Evolutionary conservation across 1,140 invertebrate species (phyloP).

Genomic region (Platorchestia sp.): DNA sequence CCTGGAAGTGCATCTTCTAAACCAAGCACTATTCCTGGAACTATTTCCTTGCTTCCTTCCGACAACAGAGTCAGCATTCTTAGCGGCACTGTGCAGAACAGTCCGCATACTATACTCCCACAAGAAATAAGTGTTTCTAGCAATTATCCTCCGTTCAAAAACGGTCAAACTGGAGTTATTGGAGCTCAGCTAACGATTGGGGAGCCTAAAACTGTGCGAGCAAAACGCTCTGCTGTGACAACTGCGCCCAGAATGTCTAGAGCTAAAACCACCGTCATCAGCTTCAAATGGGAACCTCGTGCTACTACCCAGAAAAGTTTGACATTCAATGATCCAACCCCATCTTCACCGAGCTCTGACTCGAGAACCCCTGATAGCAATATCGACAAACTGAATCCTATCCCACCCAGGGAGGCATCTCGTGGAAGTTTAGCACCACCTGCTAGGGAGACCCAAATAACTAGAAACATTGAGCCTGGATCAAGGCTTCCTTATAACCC

Average conservation of each 20-base stretch:
- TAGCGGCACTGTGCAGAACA: slow-evolving; percentile 18
- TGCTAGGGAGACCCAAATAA: background rate
- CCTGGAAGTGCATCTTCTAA: background rate
- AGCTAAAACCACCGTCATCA: slow-evolving; percentile 43
- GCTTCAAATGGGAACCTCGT: slow-evolving; percentile 14
- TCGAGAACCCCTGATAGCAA: background rate
- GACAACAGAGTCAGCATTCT: slow-evolving; percentile 35
- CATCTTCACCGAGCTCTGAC: background rate
- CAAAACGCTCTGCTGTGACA: background rate
- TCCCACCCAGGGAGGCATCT: background rate
- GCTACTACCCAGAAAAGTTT: background rate
- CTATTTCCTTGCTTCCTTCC: background rate
- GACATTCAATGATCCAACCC: background rate
- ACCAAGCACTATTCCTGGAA: background rate
- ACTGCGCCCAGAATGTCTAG: background rate
- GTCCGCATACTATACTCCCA: background rate
- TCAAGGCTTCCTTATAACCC: background rate
- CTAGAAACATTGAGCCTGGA: background rate
- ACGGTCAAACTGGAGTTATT: slow-evolving; percentile 4
- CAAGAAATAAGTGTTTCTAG: slow-evolving; percentile 29
- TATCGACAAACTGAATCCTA: background rate
- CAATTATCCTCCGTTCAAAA: background rate
- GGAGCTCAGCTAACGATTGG: slow-evolving; percentile 23
- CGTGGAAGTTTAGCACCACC: background rate
- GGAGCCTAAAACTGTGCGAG: slow-evolving; percentile 7